phyloP scores from a whole-genome alignment of 2,888 invertebrate species.

The Leucoptera coffeella region DNA sequence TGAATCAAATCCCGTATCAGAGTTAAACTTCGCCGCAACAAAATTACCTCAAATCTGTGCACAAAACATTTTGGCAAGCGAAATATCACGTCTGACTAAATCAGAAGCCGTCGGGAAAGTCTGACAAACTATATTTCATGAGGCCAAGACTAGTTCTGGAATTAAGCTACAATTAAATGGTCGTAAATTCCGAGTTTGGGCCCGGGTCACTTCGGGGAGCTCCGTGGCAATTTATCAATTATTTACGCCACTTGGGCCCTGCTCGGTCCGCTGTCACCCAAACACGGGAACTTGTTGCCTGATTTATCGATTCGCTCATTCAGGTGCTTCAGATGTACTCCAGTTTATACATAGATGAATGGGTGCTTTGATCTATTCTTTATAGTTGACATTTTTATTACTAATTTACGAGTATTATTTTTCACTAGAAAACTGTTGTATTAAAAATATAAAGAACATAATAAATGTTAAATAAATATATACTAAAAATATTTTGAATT shows the following conservation, averaged over 20 bases:
- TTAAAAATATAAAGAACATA: too few relatives aligned
- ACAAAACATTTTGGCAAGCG: conserved; percentile 1
- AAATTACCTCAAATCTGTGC: background rate
- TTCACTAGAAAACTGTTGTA: too few relatives aligned
- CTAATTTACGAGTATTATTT: too few relatives aligned
- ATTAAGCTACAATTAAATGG: conserved; percentile 50
- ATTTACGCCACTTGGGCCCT: conserved; percentile 43
- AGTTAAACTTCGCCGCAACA: too few relatives aligned
- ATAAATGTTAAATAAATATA: too few relatives aligned
- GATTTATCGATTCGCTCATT: conserved; percentile 11
- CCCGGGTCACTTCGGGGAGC: conserved; percentile 32
- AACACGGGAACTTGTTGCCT: conserved; percentile 16
- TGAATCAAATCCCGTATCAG: too few relatives aligned
- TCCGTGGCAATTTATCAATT: conserved; percentile 52
- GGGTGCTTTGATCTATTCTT: too few relatives aligned
- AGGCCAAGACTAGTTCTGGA: conserved; percentile 35
- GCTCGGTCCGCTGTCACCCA: conserved; percentile 23
- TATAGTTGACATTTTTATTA: too few relatives aligned
- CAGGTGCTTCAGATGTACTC: too few relatives aligned
- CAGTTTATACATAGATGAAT: too few relatives aligned
- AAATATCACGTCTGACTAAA: conserved; percentile 3
- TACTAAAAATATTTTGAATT: too few relatives aligned
- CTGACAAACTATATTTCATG: conserved; percentile 29
- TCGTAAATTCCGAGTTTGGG: conserved; percentile 44
- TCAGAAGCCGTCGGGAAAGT: conserved; percentile 1